Conservation (phyloP, 2,888 invertebrate genomes). For the Tinea trinotella region DNA sequence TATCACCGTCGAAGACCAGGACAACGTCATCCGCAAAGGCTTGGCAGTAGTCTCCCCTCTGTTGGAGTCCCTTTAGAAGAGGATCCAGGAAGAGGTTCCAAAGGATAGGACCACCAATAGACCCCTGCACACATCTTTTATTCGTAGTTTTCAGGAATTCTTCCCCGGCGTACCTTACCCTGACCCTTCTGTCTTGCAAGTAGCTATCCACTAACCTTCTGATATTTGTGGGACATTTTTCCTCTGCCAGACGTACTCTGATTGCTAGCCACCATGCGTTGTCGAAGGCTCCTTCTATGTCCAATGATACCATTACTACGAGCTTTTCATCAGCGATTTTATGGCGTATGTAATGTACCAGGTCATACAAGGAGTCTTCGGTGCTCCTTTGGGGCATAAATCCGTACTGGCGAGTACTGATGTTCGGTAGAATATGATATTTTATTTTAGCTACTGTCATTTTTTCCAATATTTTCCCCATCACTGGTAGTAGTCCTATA, state of each 20-base stretch:
- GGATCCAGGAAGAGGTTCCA: conserved; percentile 25
- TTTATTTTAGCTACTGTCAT: conserved; percentile 12
- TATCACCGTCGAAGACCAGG: conserved; percentile 20
- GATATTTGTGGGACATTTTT: background rate
- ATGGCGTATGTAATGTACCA: background rate
- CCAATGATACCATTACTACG: conserved; percentile 17
- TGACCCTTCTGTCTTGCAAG: conserved; percentile 18
- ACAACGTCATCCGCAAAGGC: conserved; percentile 26
- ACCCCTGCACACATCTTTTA: conserved; percentile 23
- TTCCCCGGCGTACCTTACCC: conserved; percentile 21
- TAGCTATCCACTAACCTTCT: conserved; percentile 20
- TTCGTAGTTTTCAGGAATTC: conserved; percentile 19
- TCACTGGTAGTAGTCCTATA: conserved; percentile 17
- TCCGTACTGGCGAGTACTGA: conserved; percentile 16
- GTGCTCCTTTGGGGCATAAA: conserved; percentile 19
- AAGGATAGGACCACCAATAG: conserved; percentile 23
- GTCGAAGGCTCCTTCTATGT: conserved; percentile 14
- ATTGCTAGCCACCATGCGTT: conserved; percentile 5
- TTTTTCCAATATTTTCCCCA: conserved; percentile 20
- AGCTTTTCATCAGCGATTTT: background rate
- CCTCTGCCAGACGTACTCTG: background rate
- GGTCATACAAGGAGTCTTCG: conserved; percentile 18
- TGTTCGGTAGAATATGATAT: conserved; percentile 3
- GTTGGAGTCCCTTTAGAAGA: background rate
- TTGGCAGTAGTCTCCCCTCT: conserved; percentile 17